phyloP scores from a whole-genome alignment of 2,113 vertebrate species.

The Benitochromis conjunctus region DNA sequence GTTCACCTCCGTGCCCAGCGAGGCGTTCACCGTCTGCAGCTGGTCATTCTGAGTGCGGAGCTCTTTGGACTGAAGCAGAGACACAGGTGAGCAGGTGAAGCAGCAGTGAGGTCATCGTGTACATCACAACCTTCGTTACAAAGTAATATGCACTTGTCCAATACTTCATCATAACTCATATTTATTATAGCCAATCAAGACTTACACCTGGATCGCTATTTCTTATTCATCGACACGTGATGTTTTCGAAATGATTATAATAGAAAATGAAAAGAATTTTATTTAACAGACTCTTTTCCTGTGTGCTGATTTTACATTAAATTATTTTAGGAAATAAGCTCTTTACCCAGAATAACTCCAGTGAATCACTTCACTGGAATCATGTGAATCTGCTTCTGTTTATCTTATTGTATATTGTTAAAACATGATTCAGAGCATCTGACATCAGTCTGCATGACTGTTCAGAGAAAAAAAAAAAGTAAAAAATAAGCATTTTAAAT shows the following conservation, averaged over 20 bases:
- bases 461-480: not conserved
- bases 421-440: not conserved
- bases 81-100: not conserved
- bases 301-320: not conserved
- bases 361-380: not conserved
- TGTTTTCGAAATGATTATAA: not conserved
- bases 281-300: not conserved
- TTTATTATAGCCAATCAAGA: not conserved
- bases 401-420: not conserved
- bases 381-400: not conserved
- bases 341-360: not conserved
- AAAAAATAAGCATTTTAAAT: not conserved
- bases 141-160: not conserved
- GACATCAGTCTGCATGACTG: not conserved
- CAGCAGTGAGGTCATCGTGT: not conserved
- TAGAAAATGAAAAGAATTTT: not conserved
- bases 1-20: constrained; percentile 73
- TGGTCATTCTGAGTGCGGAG: constrained; percentile 78
- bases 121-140: not conserved
- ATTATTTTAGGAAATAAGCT: not conserved
- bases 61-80: constrained; percentile 79
- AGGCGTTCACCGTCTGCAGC: constrained; percentile 48
- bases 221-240: not conserved
- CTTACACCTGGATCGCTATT: not conserved
- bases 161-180: not conserved